Percentiles rank a stretch among this genome's conserved stretches.
Conservation (phyloP, 2,888 invertebrate genomes). For the Steinernema carpocapsae region DNA sequence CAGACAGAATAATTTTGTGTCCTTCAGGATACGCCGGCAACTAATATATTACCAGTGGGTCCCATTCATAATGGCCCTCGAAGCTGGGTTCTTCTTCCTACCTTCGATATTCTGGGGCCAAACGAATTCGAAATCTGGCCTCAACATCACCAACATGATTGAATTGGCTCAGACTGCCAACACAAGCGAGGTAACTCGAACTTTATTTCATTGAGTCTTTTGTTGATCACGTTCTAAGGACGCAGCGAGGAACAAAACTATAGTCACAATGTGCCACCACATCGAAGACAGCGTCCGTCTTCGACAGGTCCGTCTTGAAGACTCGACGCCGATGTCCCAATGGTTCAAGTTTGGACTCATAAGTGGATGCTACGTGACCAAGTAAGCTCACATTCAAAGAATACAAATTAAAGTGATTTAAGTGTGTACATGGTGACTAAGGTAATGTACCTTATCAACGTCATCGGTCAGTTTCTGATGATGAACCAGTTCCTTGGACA, state of each 20-base stretch:
- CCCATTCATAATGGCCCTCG: conserved; percentile 65
- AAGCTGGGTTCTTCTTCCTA: conserved; percentile 64
- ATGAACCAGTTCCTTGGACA: conserved; percentile 65
- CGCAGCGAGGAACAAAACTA: conserved; percentile 54
- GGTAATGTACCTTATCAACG: conserved; percentile 61
- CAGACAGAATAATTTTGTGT: conserved; percentile 3
- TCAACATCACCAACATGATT: conserved; percentile 62
- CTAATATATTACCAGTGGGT: conserved; percentile 67
- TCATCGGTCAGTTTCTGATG: conserved; percentile 63
- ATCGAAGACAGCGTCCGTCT: conserved; percentile 53
- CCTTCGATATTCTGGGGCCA: conserved; percentile 49
- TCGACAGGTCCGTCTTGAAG: conserved; percentile 44
- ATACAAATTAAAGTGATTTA: conserved; percentile 38
- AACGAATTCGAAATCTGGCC: conserved; percentile 53
- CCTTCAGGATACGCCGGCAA: conserved; percentile 55
- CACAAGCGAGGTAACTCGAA: conserved; percentile 51
- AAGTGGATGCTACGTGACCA: conserved; percentile 58
- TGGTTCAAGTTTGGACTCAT: conserved; percentile 53
- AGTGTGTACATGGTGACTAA: conserved; percentile 64
- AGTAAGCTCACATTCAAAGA: conserved; percentile 42
- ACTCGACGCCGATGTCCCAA: conserved; percentile 39
- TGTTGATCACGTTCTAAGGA: conserved; percentile 41
- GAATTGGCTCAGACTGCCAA: conserved; percentile 59
- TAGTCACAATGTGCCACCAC: conserved; percentile 46
- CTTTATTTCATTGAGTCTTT: neutral